phyloP scores from a whole-genome alignment of 2,797 vertebrate species.

The Poeciliopsis turneri region DNA sequence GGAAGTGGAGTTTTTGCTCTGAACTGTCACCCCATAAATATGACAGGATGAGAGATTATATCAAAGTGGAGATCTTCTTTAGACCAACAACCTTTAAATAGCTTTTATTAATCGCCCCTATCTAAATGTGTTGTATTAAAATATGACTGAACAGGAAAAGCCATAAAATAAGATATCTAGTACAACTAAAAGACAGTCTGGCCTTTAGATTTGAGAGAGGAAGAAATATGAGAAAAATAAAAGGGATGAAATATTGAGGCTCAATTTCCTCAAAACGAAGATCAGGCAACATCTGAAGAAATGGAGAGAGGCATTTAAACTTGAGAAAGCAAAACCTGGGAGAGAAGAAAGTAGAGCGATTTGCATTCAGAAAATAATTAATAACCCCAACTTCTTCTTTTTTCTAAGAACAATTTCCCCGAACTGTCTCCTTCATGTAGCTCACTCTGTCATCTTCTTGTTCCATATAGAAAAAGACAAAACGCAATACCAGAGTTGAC shows the following conservation, averaged over 20 bases:
- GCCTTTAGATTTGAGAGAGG: conserved; percentile 1
- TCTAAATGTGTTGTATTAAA: background rate
- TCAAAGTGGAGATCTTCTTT: background rate
- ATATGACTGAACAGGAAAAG: background rate
- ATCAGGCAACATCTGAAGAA: conserved; percentile 53
- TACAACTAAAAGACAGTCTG: background rate
- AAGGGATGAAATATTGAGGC: conserved; percentile 43
- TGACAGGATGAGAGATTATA: background rate
- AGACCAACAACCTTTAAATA: background rate
- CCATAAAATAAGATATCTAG: background rate
- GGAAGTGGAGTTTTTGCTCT: background rate
- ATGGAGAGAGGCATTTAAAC: conserved; percentile 39
- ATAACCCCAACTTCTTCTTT: conserved; percentile 20
- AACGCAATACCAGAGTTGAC: background rate
- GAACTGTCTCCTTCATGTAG: conserved; percentile 17
- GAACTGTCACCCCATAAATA: background rate
- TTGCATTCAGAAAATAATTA: conserved; percentile 48
- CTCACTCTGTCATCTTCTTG: background rate
- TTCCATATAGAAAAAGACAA: background rate
- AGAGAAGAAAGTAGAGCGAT: conserved; percentile 41
- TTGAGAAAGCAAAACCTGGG: conserved; percentile 20
- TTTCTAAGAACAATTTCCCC: conserved; percentile 4
- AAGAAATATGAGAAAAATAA: conserved; percentile 36
- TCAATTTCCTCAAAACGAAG: conserved; percentile 45
- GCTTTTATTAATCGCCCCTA: background rate